Conservation (phyloP, 2,797 vertebrate genomes). For the Pipistrellus kuhlii region DNA sequence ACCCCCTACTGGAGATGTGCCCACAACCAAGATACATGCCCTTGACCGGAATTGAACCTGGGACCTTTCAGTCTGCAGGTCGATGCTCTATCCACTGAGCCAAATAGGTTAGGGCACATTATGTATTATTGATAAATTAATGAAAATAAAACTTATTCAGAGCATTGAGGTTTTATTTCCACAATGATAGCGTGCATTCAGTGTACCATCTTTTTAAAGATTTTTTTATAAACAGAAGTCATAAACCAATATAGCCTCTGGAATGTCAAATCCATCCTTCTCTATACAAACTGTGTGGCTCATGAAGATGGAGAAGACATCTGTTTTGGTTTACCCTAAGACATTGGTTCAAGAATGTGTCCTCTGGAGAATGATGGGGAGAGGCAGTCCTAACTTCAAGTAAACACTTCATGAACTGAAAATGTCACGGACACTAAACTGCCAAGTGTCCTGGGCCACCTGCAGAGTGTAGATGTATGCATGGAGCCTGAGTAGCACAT, state of each 20-base stretch:
- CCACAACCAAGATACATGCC: too few species aligned
- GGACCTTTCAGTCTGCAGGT: too few species aligned
- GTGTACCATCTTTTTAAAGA: not conserved
- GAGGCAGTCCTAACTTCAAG: not conserved
- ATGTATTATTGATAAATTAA: not conserved
- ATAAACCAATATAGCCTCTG: not conserved
- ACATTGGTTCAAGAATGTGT: not conserved
- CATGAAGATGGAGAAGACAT: not conserved
- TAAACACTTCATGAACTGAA: not conserved
- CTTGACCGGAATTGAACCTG: too few species aligned
- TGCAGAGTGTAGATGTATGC: not conserved
- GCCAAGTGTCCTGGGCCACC: not conserved
- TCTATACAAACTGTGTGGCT: not conserved
- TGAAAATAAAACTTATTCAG: not conserved
- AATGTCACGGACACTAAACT: not conserved
- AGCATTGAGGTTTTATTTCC: not conserved
- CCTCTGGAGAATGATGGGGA: not conserved
- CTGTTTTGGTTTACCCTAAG: not conserved
- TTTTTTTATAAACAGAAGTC: not conserved
- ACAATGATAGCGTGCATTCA: not conserved
- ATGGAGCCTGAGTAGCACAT: rapidly evolving
- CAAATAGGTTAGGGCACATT: not conserved
- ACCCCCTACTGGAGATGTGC: too few species aligned
- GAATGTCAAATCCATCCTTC: not conserved
- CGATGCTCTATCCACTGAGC: too few species aligned